These are phyloP conservation scores for Drosophila mauritiana DNA, from an alignment of 1,140 invertebrate genomes.

Conservation along the genomic window DNA sequence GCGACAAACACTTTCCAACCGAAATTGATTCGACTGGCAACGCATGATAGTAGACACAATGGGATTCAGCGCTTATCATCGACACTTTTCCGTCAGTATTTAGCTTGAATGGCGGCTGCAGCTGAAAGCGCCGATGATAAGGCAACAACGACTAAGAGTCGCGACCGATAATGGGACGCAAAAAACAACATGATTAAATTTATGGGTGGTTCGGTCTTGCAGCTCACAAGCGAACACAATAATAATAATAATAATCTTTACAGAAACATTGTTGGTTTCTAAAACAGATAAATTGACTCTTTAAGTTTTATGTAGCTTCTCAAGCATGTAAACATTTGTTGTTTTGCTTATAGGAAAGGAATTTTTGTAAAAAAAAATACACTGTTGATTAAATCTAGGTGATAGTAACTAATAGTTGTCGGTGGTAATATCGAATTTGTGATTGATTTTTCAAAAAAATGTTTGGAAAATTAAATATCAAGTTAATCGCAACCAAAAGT, in stretches of 20 bases:
- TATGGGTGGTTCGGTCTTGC: constrained; percentile 2
- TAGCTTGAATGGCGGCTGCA: constrained; percentile 10
- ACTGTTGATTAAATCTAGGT: no score
- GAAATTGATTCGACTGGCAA: constrained; percentile 10
- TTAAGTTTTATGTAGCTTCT: no score
- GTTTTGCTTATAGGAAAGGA: no score
- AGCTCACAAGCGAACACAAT: not conserved
- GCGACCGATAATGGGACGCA: constrained; percentile 15
- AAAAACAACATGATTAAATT: constrained; percentile 26
- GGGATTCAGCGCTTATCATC: constrained; percentile 21
- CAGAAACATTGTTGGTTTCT: not conserved
- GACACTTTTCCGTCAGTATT: constrained; percentile 9
- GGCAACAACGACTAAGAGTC: constrained; percentile 12
- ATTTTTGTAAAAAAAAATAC: no score
- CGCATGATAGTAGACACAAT: constrained; percentile 15
- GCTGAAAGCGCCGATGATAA: constrained; percentile 28
- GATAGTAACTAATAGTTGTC: no score
- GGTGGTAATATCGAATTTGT: no score
- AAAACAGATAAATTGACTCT: not conserved
- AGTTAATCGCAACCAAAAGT: no score
- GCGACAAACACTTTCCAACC: constrained; percentile 16
- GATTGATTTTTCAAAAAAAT: no score
- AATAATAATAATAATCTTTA: no score
- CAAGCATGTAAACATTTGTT: no score
- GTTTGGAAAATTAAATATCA: no score